Percentiles rank a stretch among this genome's conserved stretches.
phyloP scores from a whole-genome alignment of 2,888 invertebrate genomes.

The Tethea ocularis region DNA sequence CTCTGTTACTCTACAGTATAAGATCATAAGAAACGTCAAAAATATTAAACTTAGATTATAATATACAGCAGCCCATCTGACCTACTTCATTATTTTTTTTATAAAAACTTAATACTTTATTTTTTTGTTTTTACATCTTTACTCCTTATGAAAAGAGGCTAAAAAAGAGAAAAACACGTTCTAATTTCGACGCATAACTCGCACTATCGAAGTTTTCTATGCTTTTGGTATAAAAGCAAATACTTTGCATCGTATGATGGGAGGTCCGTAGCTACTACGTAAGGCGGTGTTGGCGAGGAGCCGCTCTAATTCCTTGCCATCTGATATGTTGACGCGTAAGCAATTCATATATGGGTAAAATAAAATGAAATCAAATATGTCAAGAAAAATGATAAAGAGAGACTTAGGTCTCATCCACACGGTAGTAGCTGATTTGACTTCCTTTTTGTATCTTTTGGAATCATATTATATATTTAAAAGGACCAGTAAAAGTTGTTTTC shows the following conservation, averaged over 20 bases:
- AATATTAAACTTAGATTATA: neutral
- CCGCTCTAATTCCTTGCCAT: conserved; percentile 75
- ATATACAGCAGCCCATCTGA: neutral
- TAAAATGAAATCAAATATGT: conserved; percentile 64
- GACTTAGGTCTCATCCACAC: conserved; percentile 75
- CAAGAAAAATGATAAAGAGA: conserved; percentile 78
- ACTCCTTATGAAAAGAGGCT: neutral
- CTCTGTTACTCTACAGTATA: neutral
- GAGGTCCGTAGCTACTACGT: conserved; percentile 81
- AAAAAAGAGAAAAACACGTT: conserved; percentile 19
- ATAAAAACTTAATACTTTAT: neutral
- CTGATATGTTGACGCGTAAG: conserved; percentile 73
- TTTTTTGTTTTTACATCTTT: neutral
- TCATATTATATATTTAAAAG: no score
- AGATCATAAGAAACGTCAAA: neutral
- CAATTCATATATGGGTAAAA: conserved; percentile 65
- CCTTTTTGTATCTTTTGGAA: conserved; percentile 45
- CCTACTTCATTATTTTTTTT: neutral
- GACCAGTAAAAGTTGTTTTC: no score
- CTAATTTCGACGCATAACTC: conserved; percentile 55
- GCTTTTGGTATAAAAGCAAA: conserved; percentile 31
- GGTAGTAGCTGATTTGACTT: conserved; percentile 78
- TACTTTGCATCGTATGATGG: conserved; percentile 19
- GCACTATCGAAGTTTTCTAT: conserved; percentile 56
- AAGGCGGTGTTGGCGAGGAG: conserved; percentile 71